Evolutionary conservation across 2,113 vertebrate genomes (phyloP).

Genomic region (Saguinus imperator): DNA sequence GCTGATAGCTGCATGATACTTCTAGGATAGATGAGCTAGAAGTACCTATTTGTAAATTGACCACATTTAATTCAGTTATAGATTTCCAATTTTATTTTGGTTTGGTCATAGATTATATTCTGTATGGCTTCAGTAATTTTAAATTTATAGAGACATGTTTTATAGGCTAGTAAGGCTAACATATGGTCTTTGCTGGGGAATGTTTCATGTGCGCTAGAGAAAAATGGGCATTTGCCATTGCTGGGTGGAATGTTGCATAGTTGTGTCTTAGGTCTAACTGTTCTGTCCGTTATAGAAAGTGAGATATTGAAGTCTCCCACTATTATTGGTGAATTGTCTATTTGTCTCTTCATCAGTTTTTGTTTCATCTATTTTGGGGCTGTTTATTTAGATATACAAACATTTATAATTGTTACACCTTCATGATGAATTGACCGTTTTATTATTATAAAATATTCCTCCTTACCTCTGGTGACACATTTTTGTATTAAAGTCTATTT

Average conservation of each 20-base stretch:
- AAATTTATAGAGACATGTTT: not conserved
- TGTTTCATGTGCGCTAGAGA: not conserved
- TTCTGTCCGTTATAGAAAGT: not conserved
- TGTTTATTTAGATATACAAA: not conserved
- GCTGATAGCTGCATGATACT: not conserved
- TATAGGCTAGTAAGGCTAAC: not conserved
- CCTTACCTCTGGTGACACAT: not conserved
- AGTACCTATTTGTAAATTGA: not conserved
- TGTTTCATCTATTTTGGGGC: not conserved
- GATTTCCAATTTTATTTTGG: not conserved
- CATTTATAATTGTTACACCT: not conserved
- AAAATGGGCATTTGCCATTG: not conserved
- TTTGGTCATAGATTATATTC: not conserved
- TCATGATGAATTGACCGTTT: not conserved
- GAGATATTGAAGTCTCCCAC: not conserved
- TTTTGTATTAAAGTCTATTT: not conserved
- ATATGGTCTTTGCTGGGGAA: not conserved
- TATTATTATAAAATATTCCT: not conserved
- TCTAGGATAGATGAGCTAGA: not conserved
- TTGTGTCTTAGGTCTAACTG: not conserved
- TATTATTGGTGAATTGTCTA: not conserved
- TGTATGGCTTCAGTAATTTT: not conserved
- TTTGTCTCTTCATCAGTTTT: not conserved
- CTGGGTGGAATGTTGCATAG: not conserved
- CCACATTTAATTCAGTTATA: not conserved